Base-by-base conservation (phyloP, 1,140 invertebrate species). In the Nebria ingens region DNA sequence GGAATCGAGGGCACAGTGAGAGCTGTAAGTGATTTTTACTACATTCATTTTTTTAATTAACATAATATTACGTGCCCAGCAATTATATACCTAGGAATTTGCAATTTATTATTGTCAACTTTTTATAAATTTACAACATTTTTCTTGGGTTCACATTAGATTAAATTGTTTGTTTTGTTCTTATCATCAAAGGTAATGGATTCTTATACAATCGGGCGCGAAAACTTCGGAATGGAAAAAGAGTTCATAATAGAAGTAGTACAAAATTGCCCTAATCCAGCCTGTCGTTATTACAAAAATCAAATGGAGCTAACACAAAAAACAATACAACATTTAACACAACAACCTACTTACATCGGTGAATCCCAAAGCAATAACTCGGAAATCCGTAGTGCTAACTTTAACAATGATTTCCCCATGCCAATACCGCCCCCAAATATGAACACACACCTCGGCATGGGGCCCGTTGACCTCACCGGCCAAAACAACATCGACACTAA, bases 171-270 rank as follows among this genome's bases (percentile, higher is more conserved):
- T 21, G 49, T n/a, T 45, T 21, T 20, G 51, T 15, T 56, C 12
- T 61, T 49, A 59, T 53, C 56, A 62, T 68, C 65, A 45, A 45
- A 82, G 80, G 80, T 86, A 19, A 86, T 89, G 70, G 87, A 91
- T 63, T 89, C 86, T 9, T 91, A 90, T 60, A 90, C 87, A 52
- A 89, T 90, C 65, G 87, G 88, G 1, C 72, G 86, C 40, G 88
- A 91, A 66, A 86, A 86, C 67, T 90, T 90, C 74, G 88, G 88
- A 20, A 90, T 91, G 87, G 88, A 91, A 68, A 89, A 90, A 67
- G 88, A 90, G 66, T 91, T 91, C 63, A 90, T 91, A 38, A 79
- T 89, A 54, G 87, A 91, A 71, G 87, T 91, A 23, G 86, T 91
- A 11, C 86, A 90, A 68, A 89, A 89, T 59, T 91, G 88, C 64